Conservation (phyloP, 2,113 vertebrate species). For the Sisor rabdophorus region DNA sequence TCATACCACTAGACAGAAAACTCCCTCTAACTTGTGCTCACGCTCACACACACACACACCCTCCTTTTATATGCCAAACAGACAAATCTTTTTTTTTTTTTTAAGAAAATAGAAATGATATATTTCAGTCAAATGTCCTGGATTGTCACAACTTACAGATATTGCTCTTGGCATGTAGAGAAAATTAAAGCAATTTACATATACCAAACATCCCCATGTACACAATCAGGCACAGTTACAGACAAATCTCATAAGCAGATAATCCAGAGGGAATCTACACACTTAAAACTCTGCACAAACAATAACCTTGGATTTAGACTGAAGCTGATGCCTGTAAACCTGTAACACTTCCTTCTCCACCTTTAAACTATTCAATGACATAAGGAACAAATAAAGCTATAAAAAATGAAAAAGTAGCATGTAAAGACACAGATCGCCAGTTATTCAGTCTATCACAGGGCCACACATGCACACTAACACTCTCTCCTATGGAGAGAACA, state of each 20-base stretch:
- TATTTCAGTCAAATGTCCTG: no score
- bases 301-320: neutral
- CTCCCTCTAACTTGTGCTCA: slow-evolving; percentile 35
- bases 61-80: no score
- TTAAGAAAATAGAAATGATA: no score
- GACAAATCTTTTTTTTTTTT: no score
- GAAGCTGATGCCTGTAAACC: neutral
- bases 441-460: no score
- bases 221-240: neutral
- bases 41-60: slow-evolving; percentile 45
- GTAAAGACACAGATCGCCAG: no score
- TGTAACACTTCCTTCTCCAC: neutral
- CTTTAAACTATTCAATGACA: no score
- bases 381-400: no score
- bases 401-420: no score
- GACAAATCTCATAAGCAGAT: neutral
- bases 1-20: slow-evolving; percentile 37
- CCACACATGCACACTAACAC: no score
- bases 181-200: neutral
- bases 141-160: no score
- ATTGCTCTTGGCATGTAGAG: neutral
- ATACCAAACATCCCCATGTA: neutral
- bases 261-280: neutral
- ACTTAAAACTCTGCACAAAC: neutral
- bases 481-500: no score